These are phyloP conservation scores for Diloba caeruleocephala DNA, from an alignment of 2,888 invertebrate species.

Conservation along the genomic window DNA sequence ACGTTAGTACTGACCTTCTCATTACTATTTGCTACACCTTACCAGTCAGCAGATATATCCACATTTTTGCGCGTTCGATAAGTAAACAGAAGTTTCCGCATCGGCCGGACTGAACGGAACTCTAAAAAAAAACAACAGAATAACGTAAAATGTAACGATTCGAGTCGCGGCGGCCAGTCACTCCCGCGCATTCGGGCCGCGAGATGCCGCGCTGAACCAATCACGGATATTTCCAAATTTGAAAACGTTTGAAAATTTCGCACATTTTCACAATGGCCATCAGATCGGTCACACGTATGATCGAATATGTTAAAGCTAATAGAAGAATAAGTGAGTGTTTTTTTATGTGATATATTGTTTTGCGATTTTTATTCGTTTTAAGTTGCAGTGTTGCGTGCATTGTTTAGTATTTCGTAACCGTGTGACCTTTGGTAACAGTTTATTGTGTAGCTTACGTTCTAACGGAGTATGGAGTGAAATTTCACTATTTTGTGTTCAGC, in stretches of 20 bases:
- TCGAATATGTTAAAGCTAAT: slow-evolving; percentile 65
- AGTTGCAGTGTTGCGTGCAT: slow-evolving; percentile 23
- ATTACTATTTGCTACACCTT: not conserved
- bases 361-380: slow-evolving; percentile 36
- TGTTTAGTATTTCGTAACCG: slow-evolving; percentile 26
- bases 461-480: slow-evolving; percentile 35
- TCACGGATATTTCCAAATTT: slow-evolving; percentile 46
- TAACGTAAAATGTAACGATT: slow-evolving; percentile 58
- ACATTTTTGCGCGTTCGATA: slow-evolving; percentile 31
- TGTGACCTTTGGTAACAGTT: slow-evolving; percentile 41
- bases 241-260: slow-evolving; percentile 43
- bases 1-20: slow-evolving; percentile 3
- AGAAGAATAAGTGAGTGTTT: slow-evolving; percentile 71
- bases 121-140: slow-evolving; percentile 57
- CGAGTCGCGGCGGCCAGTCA: slow-evolving; percentile 65
- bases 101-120: slow-evolving; percentile 35
- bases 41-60: slow-evolving; percentile 26
- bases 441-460: slow-evolving; percentile 25
- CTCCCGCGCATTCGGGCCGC: slow-evolving; percentile 65
- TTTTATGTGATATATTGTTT: slow-evolving; percentile 34
- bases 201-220: slow-evolving; percentile 64
- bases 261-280: slow-evolving; percentile 63
- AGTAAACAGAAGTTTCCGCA: slow-evolving; percentile 36
- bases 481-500: slow-evolving; percentile 32
- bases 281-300: slow-evolving; percentile 62